These are phyloP conservation scores for Hyles euphorbiae DNA, from an alignment of 1,140 invertebrate genomes.

Conservation along the genomic window DNA sequence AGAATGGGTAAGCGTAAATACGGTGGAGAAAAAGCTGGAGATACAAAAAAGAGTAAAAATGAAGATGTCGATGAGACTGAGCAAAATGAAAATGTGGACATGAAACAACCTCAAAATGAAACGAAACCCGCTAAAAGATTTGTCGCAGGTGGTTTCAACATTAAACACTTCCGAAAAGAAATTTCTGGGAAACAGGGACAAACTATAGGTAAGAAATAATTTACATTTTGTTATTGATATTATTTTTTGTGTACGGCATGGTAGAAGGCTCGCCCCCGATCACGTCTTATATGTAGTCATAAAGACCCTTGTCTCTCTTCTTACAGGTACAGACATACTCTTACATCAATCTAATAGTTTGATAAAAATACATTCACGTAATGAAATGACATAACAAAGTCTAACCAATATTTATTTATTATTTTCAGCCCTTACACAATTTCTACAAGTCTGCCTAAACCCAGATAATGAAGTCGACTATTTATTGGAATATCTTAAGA, in stretches of 20 bases:
- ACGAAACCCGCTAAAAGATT: conserved; percentile 12
- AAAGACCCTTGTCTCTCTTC: no score
- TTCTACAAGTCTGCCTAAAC: conserved; percentile 71
- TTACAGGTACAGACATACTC: no score
- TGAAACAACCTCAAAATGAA: conserved; percentile 47
- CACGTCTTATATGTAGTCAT: no score
- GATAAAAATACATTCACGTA: no score
- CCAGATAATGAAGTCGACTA: conserved; percentile 71
- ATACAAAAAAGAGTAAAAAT: conserved; percentile 36
- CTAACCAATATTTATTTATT: conserved; percentile 2
- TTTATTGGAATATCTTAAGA: conserved; percentile 79
- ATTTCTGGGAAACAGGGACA: conserved; percentile 52
- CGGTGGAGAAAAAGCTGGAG: conserved; percentile 29
- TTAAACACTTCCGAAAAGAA: conserved; percentile 72
- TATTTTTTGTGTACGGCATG: no score
- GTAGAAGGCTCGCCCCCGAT: no score
- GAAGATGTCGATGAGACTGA: conserved; percentile 10
- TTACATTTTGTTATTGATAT: not conserved
- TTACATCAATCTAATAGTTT: no score
- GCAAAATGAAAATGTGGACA: conserved; percentile 20
- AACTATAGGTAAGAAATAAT: conserved; percentile 54
- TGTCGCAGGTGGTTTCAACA: conserved; percentile 48
- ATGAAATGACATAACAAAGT: no score
- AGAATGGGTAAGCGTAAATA: conserved; percentile 66
- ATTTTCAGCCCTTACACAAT: conserved; percentile 75